Evolutionary conservation across 2,888 invertebrate genomes (phyloP), one percentile per base, ranked within the genome.

Genomic region (Melipona bicolor): DNA sequence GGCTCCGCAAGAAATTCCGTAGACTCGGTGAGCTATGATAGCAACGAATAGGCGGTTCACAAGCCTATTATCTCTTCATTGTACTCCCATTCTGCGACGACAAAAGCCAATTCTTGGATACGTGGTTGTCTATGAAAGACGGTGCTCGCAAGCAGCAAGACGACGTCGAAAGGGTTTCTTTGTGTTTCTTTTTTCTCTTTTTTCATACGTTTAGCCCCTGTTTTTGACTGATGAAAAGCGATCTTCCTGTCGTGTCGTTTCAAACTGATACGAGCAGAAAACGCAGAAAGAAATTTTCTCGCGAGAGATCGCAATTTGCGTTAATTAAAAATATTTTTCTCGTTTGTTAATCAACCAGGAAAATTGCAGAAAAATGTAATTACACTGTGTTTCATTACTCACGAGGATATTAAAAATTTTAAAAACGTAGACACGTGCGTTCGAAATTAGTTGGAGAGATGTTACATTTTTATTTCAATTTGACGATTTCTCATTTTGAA

Each of bases 61-160:
- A 52, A 78, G 74, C n/a, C 83, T 79, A 87, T 89, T 82, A 84
- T 81, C 85, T 77, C 52, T 67, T 83, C 77, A 87, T 89, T 89
- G 82, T 86, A 62, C 80, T 72, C 61, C 54, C 62, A 32, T 64
- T 71, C 75, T 52, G 24, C 43, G 27, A 69, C 27, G 67, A 84
- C 83, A 73, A 85, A 78, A 56, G 50, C 78, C 21, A 67, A 83
- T 64, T 70, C 72, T 76, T 27, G 69, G 62, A 79, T 59, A 74
- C 67, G 43, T 50, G 52, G 50, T 50, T 75, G 71, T 54, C 84
- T 71, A 75, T 54, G 56, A 3, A 50, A 70, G 64, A 67, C 62
- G 56, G 49, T 72, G 49, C 15, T 52, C 4, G 43, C 43, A 43
- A 43, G 9, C 9, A 4, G 4, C 52, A 64, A 70, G 52, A 50